Conservation (phyloP, 2,797 vertebrate species). For the Pyrrhura leucotis region DNA sequence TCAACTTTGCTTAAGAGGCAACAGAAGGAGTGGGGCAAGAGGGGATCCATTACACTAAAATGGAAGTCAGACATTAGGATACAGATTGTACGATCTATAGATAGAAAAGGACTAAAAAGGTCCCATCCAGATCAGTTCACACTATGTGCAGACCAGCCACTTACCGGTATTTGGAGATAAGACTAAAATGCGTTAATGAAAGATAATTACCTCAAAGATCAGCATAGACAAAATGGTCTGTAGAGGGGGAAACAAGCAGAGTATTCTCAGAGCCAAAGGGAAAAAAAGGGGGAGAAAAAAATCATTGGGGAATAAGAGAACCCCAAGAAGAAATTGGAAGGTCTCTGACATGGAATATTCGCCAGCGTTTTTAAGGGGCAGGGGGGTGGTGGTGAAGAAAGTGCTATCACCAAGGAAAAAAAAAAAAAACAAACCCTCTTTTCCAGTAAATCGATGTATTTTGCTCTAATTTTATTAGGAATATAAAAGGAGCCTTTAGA, state of each 20-base stretch:
- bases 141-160: background rate
- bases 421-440: constrained; percentile 70
- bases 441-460: constrained; percentile 88
- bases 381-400: background rate
- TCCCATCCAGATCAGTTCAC: constrained; percentile 26
- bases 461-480: constrained; percentile 94
- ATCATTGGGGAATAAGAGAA: constrained; percentile 21
- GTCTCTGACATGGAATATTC: constrained; percentile 64
- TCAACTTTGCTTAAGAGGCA: background rate
- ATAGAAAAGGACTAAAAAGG: background rate
- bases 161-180: constrained; percentile 31
- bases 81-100: background rate
- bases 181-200: constrained; percentile 40
- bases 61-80: background rate
- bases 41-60: background rate
- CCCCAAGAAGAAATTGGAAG: constrained; percentile 53
- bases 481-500: constrained; percentile 94
- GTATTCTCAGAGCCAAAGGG: background rate
- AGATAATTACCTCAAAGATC: constrained; percentile 31
- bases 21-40: background rate
- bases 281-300: background rate
- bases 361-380: constrained; percentile 45
- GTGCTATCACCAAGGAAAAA: constrained; percentile 49
- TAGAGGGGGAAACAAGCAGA: background rate
- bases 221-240: background rate